A percentile compares a stretch with the other conserved stretches of the same genome.
These are phyloP conservation scores for Crambe crambe DNA, from an alignment of 37 sponge, comb jelly and placozoan species.

Conservation along the genomic window DNA sequence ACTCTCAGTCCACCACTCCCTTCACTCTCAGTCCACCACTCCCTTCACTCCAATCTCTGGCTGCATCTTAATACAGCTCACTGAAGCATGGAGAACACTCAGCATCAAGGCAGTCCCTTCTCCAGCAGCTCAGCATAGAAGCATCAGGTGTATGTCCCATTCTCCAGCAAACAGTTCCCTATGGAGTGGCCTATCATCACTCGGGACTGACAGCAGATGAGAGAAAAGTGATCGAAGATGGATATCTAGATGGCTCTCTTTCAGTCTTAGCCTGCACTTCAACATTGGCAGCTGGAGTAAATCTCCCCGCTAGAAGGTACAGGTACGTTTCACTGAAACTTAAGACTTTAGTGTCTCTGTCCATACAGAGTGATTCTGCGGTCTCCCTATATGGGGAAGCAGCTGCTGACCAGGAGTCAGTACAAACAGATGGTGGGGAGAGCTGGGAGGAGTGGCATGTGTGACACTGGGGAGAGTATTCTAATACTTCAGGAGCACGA, in stretches of 20 bases:
- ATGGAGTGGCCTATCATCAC: constrained; percentile 94
- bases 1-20: background rate
- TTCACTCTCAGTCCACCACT: background rate
- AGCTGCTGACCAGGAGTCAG: constrained; percentile 73
- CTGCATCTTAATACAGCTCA: background rate
- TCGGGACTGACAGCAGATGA: constrained; percentile 93
- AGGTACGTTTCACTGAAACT: background rate
- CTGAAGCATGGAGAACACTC: background rate
- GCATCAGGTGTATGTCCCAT: constrained; percentile 85
- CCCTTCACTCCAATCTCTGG: background rate
- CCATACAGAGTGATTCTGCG: constrained; percentile 94
- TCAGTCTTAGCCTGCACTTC: constrained; percentile 90
- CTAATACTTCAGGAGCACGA: constrained; percentile 59
- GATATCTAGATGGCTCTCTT: constrained; percentile 63
- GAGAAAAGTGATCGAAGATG: constrained; percentile 86
- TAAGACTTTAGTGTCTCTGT: too few relatives aligned
- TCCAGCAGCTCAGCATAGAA: constrained; percentile 34
- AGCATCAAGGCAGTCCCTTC: constrained; percentile 5
- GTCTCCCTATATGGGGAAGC: constrained; percentile 79
- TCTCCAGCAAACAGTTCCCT: constrained; percentile 74
- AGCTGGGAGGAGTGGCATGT: constrained; percentile 92
- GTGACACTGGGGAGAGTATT: constrained; percentile 80
- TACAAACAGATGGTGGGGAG: constrained; percentile 97
- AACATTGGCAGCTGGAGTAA: constrained; percentile 96
- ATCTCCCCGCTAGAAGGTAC: constrained; percentile 93